Percentiles rank a stretch among this genome's conserved stretches.
These are phyloP conservation scores for Oncorhynchus mykiss DNA, from an alignment of 2,113 vertebrate species.

Conservation along the genomic window DNA sequence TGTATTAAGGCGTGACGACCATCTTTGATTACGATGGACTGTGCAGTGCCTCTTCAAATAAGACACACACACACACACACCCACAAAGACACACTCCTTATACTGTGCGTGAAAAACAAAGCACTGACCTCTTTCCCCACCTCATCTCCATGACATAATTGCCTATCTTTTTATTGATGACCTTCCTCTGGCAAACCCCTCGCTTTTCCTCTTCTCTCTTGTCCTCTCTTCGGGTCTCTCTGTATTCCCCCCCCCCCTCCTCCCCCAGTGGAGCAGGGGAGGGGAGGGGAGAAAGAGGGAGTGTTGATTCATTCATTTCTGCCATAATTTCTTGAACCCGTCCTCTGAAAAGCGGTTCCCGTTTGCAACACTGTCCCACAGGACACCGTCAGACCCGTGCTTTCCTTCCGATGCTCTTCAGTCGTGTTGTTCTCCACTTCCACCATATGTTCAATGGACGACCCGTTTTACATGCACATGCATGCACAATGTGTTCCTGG, in stretches of 20 bases:
- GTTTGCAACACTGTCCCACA: background rate
- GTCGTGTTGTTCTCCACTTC: background rate
- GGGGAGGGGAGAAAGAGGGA: background rate
- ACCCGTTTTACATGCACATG: no score
- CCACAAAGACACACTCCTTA: background rate
- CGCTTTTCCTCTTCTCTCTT: background rate
- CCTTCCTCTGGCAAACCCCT: background rate
- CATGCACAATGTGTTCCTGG: no score
- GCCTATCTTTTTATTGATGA: conserved; percentile 12
- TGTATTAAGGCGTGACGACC: background rate
- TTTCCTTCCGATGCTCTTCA: background rate
- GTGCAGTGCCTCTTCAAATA: background rate
- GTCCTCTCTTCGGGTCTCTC: background rate
- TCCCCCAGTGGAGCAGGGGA: background rate
- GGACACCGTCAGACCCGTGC: background rate
- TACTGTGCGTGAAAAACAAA: background rate
- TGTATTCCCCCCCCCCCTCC: background rate
- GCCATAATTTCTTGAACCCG: background rate
- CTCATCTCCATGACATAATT: background rate
- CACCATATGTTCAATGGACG: background rate
- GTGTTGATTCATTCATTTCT: background rate
- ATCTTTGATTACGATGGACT: background rate
- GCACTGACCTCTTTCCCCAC: background rate
- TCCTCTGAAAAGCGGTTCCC: background rate
- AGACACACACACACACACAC: background rate